phyloP scores from a whole-genome alignment of 2,888 invertebrate species.

The Steinernema carpocapsae region DNA sequence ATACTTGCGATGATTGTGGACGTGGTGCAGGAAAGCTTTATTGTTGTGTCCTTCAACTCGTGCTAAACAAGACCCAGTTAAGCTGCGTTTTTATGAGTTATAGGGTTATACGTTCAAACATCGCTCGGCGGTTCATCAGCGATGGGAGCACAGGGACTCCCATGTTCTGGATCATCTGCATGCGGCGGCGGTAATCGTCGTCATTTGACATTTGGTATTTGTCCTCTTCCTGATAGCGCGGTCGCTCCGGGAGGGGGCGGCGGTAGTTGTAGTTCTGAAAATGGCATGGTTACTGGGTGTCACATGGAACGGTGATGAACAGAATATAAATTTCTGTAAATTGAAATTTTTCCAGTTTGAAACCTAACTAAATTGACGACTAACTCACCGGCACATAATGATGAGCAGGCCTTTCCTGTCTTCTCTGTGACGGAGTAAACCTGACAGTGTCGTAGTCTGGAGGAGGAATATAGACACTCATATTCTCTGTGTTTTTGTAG shows the following conservation, averaged over 20 bases:
- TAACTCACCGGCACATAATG: neutral
- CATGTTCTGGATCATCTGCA: conserved; percentile 27
- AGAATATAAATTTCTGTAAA: too few species aligned
- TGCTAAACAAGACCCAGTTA: neutral
- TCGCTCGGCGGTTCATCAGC: neutral
- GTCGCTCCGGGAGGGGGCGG: neutral
- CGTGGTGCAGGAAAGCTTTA: conserved; percentile 17
- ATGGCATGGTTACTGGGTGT: too few species aligned
- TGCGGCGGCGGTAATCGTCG: conserved; percentile 13
- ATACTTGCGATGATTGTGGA: conserved; percentile 24
- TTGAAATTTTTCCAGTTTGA: too few species aligned
- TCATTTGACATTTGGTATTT: neutral
- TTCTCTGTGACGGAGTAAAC: neutral
- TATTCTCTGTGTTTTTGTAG: neutral
- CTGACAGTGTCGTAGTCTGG: conserved; percentile 16
- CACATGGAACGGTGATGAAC: too few species aligned
- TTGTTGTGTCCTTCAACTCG: conserved; percentile 17
- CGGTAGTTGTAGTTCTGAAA: neutral
- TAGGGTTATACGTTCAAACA: neutral
- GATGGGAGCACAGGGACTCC: conserved; percentile 12
- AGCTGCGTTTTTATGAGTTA: neutral
- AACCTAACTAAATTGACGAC: neutral
- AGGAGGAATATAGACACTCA: conserved; percentile 1
- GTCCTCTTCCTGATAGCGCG: neutral
- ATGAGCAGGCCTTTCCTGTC: neutral